Conservation (phyloP, 2,797 vertebrate species). For the Chelidonichthys spinosus region DNA sequence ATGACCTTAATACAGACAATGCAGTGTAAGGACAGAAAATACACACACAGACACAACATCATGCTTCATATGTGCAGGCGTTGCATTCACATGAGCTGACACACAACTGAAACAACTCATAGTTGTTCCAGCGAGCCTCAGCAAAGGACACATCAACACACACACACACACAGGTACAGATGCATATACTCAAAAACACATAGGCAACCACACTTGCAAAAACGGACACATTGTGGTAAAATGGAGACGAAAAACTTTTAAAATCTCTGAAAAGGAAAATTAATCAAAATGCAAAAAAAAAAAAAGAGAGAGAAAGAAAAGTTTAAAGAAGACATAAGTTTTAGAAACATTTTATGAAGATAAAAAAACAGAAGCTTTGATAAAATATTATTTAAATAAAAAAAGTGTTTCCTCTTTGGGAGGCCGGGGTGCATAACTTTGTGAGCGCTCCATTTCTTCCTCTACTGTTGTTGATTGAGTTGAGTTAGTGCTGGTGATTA, state of each 20-base stretch:
- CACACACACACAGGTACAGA: constrained; percentile 56
- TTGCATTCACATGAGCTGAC: constrained; percentile 48
- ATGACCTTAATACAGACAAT: constrained; percentile 53
- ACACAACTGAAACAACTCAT: constrained; percentile 52
- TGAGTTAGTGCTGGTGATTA: constrained; percentile 87
- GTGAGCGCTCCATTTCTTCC: constrained; percentile 76
- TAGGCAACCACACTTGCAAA: constrained; percentile 71
- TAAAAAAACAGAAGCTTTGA: constrained; percentile 84
- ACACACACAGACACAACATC: constrained; percentile 30
- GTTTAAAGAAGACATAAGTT: constrained; percentile 78
- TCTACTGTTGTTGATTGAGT: constrained; percentile 85
- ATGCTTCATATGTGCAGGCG: constrained; percentile 57
- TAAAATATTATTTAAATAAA: constrained; percentile 88
- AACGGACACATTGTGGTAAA: constrained; percentile 72
- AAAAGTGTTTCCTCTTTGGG: constrained; percentile 84
- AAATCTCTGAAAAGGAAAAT: constrained; percentile 69
- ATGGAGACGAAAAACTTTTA: constrained; percentile 66
- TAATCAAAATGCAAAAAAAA: constrained; percentile 75
- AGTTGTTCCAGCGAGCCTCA: constrained; percentile 64
- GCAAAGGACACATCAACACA: constrained; percentile 70
- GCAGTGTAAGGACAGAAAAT: constrained; percentile 52
- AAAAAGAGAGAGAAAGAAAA: constrained; percentile 50
- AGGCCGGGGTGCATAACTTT: constrained; percentile 74
- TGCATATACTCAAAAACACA: constrained; percentile 58
- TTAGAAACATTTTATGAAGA: constrained; percentile 88